Evolutionary conservation across 35 echinoderm and acorn worm genomes (phyloP).

Genomic region (Ptychodera flava): DNA sequence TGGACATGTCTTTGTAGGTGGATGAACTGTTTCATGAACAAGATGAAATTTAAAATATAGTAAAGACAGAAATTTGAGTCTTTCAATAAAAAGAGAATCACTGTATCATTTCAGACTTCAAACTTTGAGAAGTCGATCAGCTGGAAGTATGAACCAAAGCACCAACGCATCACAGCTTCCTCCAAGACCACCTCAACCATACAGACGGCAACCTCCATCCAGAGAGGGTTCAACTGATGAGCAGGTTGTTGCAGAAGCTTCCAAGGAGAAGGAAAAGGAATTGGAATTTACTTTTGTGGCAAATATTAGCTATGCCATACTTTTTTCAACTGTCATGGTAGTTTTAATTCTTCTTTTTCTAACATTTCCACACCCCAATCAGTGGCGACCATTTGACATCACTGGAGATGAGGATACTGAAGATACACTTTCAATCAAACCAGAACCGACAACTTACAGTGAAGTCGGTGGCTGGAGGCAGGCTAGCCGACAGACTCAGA

Average conservation of each 20-base stretch:
- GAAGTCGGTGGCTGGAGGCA: neutral
- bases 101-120: neutral
- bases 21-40: neutral
- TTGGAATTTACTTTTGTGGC: neutral
- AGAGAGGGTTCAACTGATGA: neutral
- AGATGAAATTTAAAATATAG: neutral
- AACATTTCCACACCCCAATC: neutral
- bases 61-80: neutral
- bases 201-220: neutral
- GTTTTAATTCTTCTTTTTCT: neutral
- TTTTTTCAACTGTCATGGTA: neutral
- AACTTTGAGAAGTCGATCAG: neutral
- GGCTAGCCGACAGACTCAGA: neutral
- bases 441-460: neutral
- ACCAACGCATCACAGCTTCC: neutral
- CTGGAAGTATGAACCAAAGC: neutral
- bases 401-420: neutral
- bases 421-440: neutral
- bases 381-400: neutral
- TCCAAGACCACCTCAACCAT: neutral
- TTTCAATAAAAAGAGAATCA: neutral
- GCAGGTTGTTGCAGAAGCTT: neutral
- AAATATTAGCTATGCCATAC: neutral
- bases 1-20: neutral
- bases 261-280: neutral